Percentiles rank a stretch among this genome's conserved stretches.
Evolutionary conservation across 2,888 invertebrate genomes (phyloP).

Genomic region (Rotaria macrura): DNA sequence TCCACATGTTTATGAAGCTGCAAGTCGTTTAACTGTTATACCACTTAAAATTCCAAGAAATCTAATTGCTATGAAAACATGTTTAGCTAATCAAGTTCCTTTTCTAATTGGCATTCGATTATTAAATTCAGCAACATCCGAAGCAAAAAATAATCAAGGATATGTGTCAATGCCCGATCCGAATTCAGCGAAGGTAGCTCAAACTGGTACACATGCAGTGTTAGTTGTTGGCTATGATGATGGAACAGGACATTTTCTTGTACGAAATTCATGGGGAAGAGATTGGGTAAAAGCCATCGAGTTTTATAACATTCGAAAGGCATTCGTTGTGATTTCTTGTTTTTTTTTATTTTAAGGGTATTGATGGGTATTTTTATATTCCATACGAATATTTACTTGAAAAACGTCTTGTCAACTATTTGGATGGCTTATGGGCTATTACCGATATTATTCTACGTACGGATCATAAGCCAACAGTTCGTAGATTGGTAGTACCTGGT

Average conservation of each 20-base stretch:
- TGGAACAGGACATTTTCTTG: not conserved
- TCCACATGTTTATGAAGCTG: not conserved
- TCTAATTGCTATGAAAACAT: not conserved
- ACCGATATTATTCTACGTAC: not conserved
- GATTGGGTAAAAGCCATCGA: not conserved
- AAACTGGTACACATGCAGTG: not conserved
- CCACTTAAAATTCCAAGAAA: slow-evolving; percentile 5
- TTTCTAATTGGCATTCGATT: not conserved
- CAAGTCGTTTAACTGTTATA: not conserved
- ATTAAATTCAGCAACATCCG: not conserved
- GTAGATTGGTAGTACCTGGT: not conserved
- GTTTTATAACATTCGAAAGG: too few species aligned
- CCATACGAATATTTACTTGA: not conserved
- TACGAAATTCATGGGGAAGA: not conserved
- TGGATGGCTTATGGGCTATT: not conserved
- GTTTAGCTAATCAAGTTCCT: not conserved
- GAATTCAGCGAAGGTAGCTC: not conserved
- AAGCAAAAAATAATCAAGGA: not conserved
- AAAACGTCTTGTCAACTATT: not conserved
- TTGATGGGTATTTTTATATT: not conserved
- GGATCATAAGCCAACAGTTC: not conserved
- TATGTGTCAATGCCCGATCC: not conserved
- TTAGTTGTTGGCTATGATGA: not conserved
- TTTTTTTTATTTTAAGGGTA: not conserved
- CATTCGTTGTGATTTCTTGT: not conserved